A percentile compares a stretch with the other conserved stretches of the same genome.
These are phyloP conservation scores for Drosophila prosaltans DNA, from an alignment of 1,140 invertebrate species.

Conservation along the genomic window DNA sequence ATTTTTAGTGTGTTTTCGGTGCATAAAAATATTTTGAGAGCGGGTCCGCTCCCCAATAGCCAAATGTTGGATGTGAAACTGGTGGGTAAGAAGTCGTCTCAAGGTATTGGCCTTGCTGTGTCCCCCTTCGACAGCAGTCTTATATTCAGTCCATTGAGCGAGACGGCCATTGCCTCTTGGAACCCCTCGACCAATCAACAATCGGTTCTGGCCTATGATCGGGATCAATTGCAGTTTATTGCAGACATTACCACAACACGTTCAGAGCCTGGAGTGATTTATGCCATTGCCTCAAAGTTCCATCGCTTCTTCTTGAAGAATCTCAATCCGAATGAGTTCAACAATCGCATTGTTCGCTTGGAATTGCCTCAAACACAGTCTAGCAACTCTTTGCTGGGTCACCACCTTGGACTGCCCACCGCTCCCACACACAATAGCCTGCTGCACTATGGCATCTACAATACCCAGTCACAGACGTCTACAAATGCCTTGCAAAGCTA, in stretches of 20 bases:
- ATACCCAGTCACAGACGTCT: constrained; percentile 36
- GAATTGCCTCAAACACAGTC: constrained; percentile 52
- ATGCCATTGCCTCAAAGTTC: constrained; percentile 88
- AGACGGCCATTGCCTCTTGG: constrained; percentile 91
- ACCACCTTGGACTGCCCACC: constrained; percentile 35
- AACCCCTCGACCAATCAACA: constrained; percentile 88
- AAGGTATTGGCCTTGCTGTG: constrained; percentile 89
- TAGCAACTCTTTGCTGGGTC: constrained; percentile 30
- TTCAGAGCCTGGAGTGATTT: constrained; percentile 87
- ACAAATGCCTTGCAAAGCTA: constrained; percentile 59
- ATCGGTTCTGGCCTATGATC: constrained; percentile 87
- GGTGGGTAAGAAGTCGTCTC: constrained; percentile 91
- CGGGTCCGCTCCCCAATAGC: constrained; percentile 88
- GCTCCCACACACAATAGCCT: constrained; percentile 57
- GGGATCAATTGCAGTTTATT: constrained; percentile 88
- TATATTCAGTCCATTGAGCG: constrained; percentile 89
- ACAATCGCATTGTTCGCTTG: constrained; percentile 87
- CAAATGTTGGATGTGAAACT: constrained; percentile 89
- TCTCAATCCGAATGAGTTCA: constrained; percentile 85
- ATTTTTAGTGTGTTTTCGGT: constrained; percentile 88
- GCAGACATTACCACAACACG: constrained; percentile 88
- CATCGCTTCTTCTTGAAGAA: constrained; percentile 90
- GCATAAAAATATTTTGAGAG: constrained; percentile 87
- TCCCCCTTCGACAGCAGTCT: constrained; percentile 88
- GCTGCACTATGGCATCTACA: constrained; percentile 51